Percentiles rank a stretch among this genome's conserved stretches.
Evolutionary conservation across 2,888 invertebrate genomes (phyloP).

Genomic region (Ligdia adustata): DNA sequence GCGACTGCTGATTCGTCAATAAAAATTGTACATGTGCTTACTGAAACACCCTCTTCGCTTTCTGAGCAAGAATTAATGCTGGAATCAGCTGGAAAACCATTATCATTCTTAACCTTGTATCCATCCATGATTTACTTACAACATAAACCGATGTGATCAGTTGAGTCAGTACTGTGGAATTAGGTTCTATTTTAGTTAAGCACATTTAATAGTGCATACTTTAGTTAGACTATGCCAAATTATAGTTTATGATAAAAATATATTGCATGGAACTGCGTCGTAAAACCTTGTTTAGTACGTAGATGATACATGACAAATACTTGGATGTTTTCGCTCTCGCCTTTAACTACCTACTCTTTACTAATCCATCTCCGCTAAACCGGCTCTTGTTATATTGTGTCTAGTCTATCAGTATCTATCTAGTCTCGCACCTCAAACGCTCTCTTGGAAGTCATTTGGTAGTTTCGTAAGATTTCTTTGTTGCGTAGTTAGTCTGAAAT

Average conservation of each 20-base stretch:
- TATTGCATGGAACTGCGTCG: conserved; percentile 60
- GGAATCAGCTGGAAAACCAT: conserved; percentile 6
- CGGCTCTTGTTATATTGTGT: conserved; percentile 21
- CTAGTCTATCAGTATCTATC: too few relatives aligned
- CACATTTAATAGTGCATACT: conserved; percentile 62
- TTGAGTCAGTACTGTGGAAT: conserved; percentile 70
- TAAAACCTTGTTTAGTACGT: conserved; percentile 49
- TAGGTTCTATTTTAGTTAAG: conserved; percentile 69
- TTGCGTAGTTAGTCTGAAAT: conserved; percentile 6
- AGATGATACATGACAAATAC: too few relatives aligned
- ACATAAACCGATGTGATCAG: conserved; percentile 41
- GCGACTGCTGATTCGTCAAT: too few relatives aligned
- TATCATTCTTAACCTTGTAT: conserved; percentile 18
- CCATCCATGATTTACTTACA: conserved; percentile 32
- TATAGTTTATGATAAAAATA: conserved; percentile 76
- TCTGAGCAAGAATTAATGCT: too few relatives aligned
- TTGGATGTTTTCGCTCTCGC: conserved; percentile 34
- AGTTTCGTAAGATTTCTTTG: conserved; percentile 11
- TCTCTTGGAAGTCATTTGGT: neutral
- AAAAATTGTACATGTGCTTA: too few relatives aligned
- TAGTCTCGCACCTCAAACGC: conserved; percentile 9
- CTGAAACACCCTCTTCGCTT: too few relatives aligned
- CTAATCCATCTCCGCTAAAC: conserved; percentile 14
- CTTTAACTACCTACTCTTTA: conserved; percentile 26
- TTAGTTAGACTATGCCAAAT: conserved; percentile 74